Percentiles rank a stretch among this genome's conserved stretches.
Conservation (phyloP, 2,113 vertebrate species). For the Cyanoliseus patagonus region DNA sequence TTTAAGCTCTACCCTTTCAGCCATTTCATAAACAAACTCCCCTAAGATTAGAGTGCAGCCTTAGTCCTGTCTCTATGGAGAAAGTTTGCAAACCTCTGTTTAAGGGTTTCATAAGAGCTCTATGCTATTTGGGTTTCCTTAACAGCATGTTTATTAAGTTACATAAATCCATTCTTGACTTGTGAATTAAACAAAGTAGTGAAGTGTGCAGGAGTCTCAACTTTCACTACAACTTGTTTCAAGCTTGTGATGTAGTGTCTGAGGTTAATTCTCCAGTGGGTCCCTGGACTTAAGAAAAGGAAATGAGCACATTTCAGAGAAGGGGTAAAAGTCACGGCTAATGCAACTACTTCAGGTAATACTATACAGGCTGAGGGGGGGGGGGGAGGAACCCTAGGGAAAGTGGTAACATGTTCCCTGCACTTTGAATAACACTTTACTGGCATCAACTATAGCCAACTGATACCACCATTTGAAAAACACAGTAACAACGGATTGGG, state of each 20-base stretch:
- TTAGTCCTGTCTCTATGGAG: background rate
- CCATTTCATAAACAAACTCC: background rate
- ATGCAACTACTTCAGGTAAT: background rate
- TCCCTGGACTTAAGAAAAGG: background rate
- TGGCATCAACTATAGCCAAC: background rate
- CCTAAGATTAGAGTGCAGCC: background rate
- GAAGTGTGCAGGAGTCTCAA: background rate
- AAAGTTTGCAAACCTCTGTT: conserved; percentile 1
- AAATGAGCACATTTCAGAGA: conserved; percentile 2
- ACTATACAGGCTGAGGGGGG: background rate
- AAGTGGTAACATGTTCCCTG: background rate
- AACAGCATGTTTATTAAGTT: background rate
- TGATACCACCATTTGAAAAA: background rate
- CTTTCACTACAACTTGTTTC: background rate
- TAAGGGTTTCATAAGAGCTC: background rate
- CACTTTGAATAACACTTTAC: background rate
- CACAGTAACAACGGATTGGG: background rate
- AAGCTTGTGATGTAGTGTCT: background rate
- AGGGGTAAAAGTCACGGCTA: background rate
- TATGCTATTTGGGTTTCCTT: background rate
- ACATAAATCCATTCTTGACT: conserved; percentile 7
- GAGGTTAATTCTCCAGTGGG: background rate
- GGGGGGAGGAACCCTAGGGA: background rate
- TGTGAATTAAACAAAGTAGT: background rate
- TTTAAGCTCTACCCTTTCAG: background rate